Base-by-base conservation (phyloP, 2,797 vertebrate species). In the Margarornis squamiger region DNA sequence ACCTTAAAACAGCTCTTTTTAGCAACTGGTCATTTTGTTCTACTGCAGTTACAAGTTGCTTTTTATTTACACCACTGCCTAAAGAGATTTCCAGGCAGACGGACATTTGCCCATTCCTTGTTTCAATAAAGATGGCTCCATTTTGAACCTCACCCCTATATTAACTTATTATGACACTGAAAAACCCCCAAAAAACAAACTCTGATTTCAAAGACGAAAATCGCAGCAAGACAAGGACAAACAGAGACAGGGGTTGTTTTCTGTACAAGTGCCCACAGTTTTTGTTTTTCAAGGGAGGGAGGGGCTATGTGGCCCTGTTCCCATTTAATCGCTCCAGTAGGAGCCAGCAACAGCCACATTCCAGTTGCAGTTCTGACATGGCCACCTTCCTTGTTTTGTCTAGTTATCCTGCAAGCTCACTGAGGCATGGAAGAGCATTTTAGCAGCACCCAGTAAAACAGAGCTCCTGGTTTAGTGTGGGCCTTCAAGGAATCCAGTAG, bases 231-330 rank as follows among this genome's bases (percentile, higher is more conserved):
- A 77, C 73, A 89, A 93, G 68, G 81, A 80, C 71, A 86, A 86
- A 84, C 63, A 94, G 67, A 85, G 67, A 51, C 65, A 58, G 55
- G 38, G 41, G 51, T 27, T 93, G 86, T 91, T 93, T 93, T 83
- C 75, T 80, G 91, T 92, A 77, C 75, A 68, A 95, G 54, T 85
- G 84, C 79, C 88, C 81, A 57, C 34, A 89, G 92, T 49, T 96
- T 93, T 95, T 94, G 87, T 93, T 96, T 94, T 93, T 70, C 81
- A 91, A 74, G 73, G 34, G 84, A 92, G 78, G 95, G 90, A 96
- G 95, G 91, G 96, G 96, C 73, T 46, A 36, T 32, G 84, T 95
- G 95, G 89, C 91, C 68, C 84, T 74, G 81, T 87, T 94, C 92
- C 92, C 91, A 74, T 54, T 94, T 89, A 93, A 93, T 96, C 91